Conservation (phyloP, 2,113 vertebrate species). For the Phodopus roborovskii region DNA sequence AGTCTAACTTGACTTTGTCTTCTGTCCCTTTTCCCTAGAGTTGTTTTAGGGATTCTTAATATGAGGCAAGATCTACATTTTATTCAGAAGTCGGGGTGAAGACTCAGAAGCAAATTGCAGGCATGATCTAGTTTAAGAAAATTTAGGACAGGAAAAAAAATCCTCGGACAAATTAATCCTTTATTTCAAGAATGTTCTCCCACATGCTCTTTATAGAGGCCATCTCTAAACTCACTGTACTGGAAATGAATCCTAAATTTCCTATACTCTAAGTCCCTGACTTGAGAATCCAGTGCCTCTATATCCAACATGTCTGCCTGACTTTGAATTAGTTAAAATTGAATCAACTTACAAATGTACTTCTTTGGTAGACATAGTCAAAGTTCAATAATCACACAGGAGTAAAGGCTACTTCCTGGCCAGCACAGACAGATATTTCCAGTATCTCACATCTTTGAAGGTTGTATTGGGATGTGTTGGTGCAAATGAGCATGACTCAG, state of each 20-base stretch:
- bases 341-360: background rate
- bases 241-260: constrained; percentile 44
- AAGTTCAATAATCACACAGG: background rate
- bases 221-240: constrained; percentile 17
- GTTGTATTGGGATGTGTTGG: background rate
- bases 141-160: constrained; percentile 34
- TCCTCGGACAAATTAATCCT: constrained; percentile 29
- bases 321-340: constrained; percentile 29
- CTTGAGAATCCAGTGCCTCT: background rate
- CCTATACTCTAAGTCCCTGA: background rate
- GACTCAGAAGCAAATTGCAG: constrained; percentile 18
- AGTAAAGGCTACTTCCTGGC: background rate
- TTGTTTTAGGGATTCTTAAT: background rate
- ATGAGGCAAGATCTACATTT: background rate
- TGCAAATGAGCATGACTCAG: fast-evolving
- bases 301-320: background rate
- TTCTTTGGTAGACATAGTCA: background rate
- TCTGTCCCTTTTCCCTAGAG: background rate
- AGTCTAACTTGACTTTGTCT: background rate
- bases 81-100: constrained; percentile 37
- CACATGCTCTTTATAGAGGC: background rate
- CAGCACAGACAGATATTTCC: background rate
- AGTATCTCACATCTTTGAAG: background rate
- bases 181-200: constrained; percentile 20
- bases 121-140: constrained; percentile 62